Conservation (phyloP, 2,888 invertebrate genomes). For the Prenolepis imparis region DNA sequence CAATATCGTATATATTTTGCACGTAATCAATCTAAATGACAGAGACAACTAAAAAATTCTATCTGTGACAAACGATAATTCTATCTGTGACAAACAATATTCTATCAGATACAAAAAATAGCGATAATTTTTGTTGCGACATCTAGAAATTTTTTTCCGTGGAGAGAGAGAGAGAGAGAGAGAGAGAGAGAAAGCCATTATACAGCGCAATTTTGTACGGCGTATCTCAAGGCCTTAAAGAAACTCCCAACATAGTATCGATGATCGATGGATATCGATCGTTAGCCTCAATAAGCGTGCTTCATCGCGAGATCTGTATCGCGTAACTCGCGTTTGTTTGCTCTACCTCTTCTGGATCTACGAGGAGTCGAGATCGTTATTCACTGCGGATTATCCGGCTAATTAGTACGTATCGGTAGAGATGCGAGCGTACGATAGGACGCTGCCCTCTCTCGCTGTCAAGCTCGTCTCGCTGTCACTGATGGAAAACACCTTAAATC, state of each 20-base stretch:
- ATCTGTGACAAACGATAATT: too few species aligned
- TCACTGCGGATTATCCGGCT: constrained; percentile 15
- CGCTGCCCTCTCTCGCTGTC: constrained; percentile 43
- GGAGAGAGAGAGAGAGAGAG: too few species aligned
- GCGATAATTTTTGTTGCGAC: too few species aligned
- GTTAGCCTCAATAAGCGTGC: not conserved
- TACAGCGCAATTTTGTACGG: not conserved
- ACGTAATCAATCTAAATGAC: too few species aligned
- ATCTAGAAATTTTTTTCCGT: too few species aligned
- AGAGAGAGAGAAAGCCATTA: not conserved
- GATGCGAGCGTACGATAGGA: constrained; percentile 50
- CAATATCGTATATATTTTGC: too few species aligned
- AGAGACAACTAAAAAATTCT: too few species aligned
- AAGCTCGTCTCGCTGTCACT: constrained; percentile 54
- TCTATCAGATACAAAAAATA: too few species aligned
- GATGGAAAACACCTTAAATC: constrained; percentile 72
- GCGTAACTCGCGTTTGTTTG: constrained; percentile 70
- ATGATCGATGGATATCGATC: constrained; percentile 1
- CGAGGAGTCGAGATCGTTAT: constrained; percentile 53
- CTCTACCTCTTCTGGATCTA: constrained; percentile 58
- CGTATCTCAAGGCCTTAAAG: not conserved
- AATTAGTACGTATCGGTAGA: constrained; percentile 58
- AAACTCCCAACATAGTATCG: not conserved
- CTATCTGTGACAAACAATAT: too few species aligned
- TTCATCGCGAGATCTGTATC: constrained; percentile 51